These are phyloP conservation scores for Subacronicta megacephala DNA, from an alignment of 2,888 invertebrate genomes.

Conservation along the genomic window DNA sequence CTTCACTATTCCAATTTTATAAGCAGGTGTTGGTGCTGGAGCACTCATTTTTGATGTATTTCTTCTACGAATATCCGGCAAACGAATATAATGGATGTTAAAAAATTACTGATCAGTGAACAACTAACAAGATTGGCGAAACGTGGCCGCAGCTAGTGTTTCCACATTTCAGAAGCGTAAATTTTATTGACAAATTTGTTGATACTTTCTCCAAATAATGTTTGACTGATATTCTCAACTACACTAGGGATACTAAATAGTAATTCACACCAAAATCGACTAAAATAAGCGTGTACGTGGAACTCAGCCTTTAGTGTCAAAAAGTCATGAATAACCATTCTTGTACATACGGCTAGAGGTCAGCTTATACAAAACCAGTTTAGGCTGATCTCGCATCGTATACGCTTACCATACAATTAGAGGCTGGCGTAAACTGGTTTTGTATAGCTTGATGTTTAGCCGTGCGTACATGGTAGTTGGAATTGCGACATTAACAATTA, in stretches of 20 bases:
- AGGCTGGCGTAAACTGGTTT: no score
- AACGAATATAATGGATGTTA: conserved; percentile 67
- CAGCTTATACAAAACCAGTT: no score
- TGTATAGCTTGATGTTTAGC: no score
- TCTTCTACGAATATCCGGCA: conserved; percentile 64
- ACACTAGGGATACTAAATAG: conserved; percentile 2
- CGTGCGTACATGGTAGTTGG: no score
- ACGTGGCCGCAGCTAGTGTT: conserved; percentile 84
- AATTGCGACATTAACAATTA: no score
- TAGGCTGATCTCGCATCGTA: no score
- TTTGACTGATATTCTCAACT: conserved; percentile 43
- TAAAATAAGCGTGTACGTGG: neutral
- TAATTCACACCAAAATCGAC: conserved; percentile 6
- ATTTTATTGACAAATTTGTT: conserved; percentile 45
- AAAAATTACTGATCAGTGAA: conserved; percentile 74
- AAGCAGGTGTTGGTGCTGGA: conserved; percentile 77
- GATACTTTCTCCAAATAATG: conserved; percentile 50
- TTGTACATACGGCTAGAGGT: no score
- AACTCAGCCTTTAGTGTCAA: no score
- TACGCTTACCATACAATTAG: no score
- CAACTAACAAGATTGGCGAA: conserved; percentile 81
- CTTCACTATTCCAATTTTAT: conserved; percentile 84
- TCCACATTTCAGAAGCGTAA: conserved; percentile 68
- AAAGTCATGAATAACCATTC: no score
- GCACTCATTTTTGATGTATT: conserved; percentile 81